These are phyloP conservation scores for Pyrrhia umbra DNA, from an alignment of 2,888 invertebrate genomes.

Conservation along the genomic window DNA sequence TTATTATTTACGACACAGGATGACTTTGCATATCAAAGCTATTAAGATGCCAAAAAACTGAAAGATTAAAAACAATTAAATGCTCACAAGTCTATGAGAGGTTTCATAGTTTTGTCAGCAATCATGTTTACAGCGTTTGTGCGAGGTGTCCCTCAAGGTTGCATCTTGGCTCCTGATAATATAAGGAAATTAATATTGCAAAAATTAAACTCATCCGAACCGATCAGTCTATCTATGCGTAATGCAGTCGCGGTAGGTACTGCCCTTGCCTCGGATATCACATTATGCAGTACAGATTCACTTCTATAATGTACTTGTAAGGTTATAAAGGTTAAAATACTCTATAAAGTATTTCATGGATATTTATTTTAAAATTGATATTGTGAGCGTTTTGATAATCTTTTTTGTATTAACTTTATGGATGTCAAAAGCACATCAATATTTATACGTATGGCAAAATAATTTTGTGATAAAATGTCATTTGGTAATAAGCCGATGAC, in stretches of 20 bases:
- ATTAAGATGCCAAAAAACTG: background rate
- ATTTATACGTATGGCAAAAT: constrained; percentile 33
- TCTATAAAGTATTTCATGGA: background rate
- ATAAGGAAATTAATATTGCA: background rate
- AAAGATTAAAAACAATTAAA: background rate
- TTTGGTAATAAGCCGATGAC: constrained; percentile 38
- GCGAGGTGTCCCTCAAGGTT: constrained; percentile 23
- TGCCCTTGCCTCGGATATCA: background rate
- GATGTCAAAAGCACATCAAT: no score
- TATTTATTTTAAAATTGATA: background rate
- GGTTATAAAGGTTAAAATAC: background rate
- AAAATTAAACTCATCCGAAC: background rate
- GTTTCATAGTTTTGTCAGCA: background rate
- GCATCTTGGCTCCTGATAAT: background rate
- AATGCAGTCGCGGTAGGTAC: no score
- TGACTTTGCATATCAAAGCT: background rate
- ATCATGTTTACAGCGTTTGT: background rate
- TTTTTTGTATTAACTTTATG: no score
- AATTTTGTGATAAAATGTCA: constrained; percentile 29
- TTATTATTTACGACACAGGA: background rate
- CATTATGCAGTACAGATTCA: background rate
- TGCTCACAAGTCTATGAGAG: background rate
- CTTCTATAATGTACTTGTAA: background rate
- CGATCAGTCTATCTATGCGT: background rate
- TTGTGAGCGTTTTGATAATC: no score